A percentile compares a stretch with the other conserved stretches of the same genome.
Conservation (phyloP, 1,140 invertebrate genomes). For the Rhagoletis zephyria region DNA sequence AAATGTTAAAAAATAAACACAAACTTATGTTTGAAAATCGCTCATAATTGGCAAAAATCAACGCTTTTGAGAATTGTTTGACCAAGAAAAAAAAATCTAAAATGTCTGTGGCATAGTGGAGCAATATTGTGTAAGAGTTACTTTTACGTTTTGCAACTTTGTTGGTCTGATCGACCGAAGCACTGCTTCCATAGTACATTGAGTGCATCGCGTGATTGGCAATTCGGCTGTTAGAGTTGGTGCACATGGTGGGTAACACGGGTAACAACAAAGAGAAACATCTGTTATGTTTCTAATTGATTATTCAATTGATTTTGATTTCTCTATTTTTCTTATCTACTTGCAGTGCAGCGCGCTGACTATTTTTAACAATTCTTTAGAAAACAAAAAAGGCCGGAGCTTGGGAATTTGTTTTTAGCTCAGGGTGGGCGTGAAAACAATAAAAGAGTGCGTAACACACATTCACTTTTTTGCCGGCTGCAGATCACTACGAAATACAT, state of each 20-base stretch:
- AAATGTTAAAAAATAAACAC: neutral
- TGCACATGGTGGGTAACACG: neutral
- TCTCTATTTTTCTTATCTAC: neutral
- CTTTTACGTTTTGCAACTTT: neutral
- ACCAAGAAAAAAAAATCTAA: constrained; percentile 3
- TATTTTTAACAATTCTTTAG: neutral
- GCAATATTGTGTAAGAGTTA: constrained; percentile 31
- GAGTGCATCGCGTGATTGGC: neutral
- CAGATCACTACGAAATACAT: neutral
- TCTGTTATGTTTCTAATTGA: neutral
- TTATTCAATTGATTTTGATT: constrained; percentile 20
- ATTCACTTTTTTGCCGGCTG: constrained; percentile 25
- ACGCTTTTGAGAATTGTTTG: neutral
- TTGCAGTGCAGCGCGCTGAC: neutral
- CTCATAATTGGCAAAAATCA: neutral
- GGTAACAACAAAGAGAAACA: neutral
- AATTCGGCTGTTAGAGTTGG: neutral
- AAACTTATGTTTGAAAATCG: neutral
- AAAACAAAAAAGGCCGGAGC: neutral
- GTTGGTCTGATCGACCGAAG: neutral
- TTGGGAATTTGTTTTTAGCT: constrained; percentile 3
- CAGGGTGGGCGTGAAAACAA: constrained; percentile 4
- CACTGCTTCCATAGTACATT: constrained; percentile 13
- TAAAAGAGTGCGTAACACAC: constrained; percentile 20
- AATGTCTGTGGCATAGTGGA: neutral